Conservation (phyloP, 2,113 vertebrate genomes). For the Misgurnus anguillicaudatus region DNA sequence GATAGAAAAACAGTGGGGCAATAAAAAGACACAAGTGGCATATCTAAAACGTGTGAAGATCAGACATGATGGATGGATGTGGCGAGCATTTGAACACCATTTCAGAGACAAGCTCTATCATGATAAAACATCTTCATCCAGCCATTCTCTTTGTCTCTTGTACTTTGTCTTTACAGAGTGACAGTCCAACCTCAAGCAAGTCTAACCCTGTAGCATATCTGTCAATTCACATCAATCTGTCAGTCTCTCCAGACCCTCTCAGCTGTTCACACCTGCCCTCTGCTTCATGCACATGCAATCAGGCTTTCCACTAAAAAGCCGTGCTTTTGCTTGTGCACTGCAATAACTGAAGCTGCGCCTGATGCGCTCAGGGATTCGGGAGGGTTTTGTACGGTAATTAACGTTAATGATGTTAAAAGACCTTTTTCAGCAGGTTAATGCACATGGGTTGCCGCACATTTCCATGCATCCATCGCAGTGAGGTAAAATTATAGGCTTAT, state of each 20-base stretch:
- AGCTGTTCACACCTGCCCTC: constrained; percentile 56
- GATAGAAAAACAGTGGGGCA: background rate
- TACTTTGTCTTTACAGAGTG: constrained; percentile 9
- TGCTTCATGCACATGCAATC: background rate
- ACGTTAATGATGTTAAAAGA: constrained; percentile 58
- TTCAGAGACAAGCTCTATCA: constrained; percentile 61
- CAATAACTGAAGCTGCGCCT: background rate
- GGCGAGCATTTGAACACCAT: constrained; percentile 60
- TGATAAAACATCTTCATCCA: constrained; percentile 60
- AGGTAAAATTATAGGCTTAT: background rate
- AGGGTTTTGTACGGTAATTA: constrained; percentile 61
- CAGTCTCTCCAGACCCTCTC: constrained; percentile 56
- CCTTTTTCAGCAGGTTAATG: constrained; percentile 62
- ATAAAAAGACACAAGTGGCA: background rate
- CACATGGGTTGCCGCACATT: constrained; percentile 40
- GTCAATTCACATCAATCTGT: constrained; percentile 58
- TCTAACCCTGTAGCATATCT: constrained; percentile 8
- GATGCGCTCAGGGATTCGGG: background rate
- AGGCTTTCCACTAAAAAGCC: background rate
- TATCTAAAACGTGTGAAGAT: constrained; percentile 7
- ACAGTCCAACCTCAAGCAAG: constrained; percentile 23
- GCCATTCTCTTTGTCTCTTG: background rate
- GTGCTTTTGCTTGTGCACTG: background rate
- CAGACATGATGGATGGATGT: background rate
- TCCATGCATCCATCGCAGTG: background rate